A percentile compares a stretch with the other conserved stretches of the same genome.
These are phyloP conservation scores for Punctoribates punctum DNA, from an alignment of 2,888 invertebrate species.

Conservation along the genomic window DNA sequence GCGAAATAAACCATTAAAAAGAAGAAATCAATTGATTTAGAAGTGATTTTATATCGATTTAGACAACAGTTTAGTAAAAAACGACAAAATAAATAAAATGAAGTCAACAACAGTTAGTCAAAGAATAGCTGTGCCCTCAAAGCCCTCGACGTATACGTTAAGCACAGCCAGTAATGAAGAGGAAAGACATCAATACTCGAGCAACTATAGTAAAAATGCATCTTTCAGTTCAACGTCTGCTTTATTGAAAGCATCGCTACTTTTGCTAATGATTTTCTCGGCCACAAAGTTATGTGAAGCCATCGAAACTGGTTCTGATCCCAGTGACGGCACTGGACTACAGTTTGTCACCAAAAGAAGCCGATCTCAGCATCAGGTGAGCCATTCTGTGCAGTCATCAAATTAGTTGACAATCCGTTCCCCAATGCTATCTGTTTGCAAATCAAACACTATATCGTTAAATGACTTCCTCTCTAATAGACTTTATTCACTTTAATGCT, in stretches of 20 bases:
- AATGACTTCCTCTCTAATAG: too few species aligned
- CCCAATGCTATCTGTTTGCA: neutral
- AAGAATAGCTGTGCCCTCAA: too few species aligned
- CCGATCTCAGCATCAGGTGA: conserved; percentile 20
- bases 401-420: neutral
- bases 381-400: neutral
- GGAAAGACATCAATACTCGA: neutral
- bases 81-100: too few species aligned
- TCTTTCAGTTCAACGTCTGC: neutral
- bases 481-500: too few species aligned
- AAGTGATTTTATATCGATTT: too few species aligned
- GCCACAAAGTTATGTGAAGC: neutral
- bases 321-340: neutral
- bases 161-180: too few species aligned
- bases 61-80: too few species aligned
- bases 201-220: conserved; percentile 16
- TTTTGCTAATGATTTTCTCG: conserved; percentile 11
- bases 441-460: neutral
- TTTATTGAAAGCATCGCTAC: conserved; percentile 10
- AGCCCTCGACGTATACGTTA: too few species aligned
- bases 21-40: too few species aligned
- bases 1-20: too few species aligned
- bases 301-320: neutral
- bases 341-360: neutral
- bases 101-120: too few species aligned